Evolutionary conservation across 1,140 invertebrate genomes (phyloP).

Genomic region (Rhagoletis zephyria): DNA sequence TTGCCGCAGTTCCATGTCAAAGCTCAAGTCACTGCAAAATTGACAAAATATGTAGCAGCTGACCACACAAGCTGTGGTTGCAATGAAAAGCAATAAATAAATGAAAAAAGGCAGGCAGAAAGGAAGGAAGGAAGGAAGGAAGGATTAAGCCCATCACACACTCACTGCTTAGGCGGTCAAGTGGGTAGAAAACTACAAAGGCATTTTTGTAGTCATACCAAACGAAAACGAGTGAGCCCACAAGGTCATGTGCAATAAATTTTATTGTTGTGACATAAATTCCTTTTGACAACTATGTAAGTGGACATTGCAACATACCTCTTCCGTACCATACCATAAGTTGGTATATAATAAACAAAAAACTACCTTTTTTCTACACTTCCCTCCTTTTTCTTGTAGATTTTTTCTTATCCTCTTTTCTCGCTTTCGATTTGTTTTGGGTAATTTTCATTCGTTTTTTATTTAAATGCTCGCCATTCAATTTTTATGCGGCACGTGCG

Average conservation of each 20-base stretch:
- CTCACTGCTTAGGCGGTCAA: constrained; percentile 2
- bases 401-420: neutral
- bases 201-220: neutral
- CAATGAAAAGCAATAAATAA: constrained; percentile 24
- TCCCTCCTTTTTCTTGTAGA: neutral
- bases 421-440: constrained; percentile 30
- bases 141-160: neutral
- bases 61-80: constrained; percentile 8
- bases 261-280: constrained; percentile 51
- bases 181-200: neutral
- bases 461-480: constrained; percentile 33
- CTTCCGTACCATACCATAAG: neutral
- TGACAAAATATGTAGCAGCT: neutral
- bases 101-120: neutral
- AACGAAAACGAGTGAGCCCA: neutral
- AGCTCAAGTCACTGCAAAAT: neutral
- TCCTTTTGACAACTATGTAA: constrained; percentile 48
- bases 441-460: constrained; percentile 40
- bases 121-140: neutral
- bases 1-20: too few species aligned
- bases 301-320: neutral
- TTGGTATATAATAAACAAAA: too few species aligned
- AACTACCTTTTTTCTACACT: neutral
- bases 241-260: constrained; percentile 40
- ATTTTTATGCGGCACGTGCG: constrained; percentile 52